Base-by-base conservation (phyloP, 2,113 vertebrate species). In the Strix aluco region DNA sequence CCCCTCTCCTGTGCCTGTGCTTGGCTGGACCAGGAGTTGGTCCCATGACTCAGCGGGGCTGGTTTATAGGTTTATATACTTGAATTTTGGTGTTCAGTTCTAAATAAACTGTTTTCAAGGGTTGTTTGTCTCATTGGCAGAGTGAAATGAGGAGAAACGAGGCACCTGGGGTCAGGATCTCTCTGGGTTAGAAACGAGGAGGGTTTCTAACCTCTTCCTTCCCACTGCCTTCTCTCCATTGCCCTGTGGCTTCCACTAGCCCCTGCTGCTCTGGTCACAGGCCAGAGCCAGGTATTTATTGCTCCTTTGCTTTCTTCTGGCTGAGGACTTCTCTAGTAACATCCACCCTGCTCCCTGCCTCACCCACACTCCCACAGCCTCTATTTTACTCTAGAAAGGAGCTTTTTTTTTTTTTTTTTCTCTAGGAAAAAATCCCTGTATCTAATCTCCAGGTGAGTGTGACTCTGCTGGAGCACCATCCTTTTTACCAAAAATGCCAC, bases 91-190 rank as follows among this genome's bases (percentile, higher is more conserved):
- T 1, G 1, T 57, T 78, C 5, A 10, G 4, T 47, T 27, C 15
- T 0, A 17, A 96, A 96, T 96, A 96, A 96, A 97, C 9, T 27
- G 14, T 14, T 93, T 61, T 44, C 23, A 26, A 34, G 18, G 34
- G 32, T 22, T n/a, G 36, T 36, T 65, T 65, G 65, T 66, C 58
- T 85, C 22, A 2, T 4, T 22, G 30, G 52, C 34, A 29, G 86
- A 55, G 65, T 34, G 63, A 59, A 78, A 70, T 3, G 11, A 54
- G 59, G 67, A 57, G 61, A 54, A 81, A 70, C 1, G 2, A 66
- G n/a, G 57, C 9, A 11, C 7, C 4, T 4, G 17, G 52, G 47
- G 13, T 59, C n/a, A 34, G 1, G 13, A 5, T 26, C 42, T 27
- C 9, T 4, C 29, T 3, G 8, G 18, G 17, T 44, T 34, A 4